Percentiles rank a stretch among this genome's conserved stretches.
phyloP scores from a whole-genome alignment of 37 sponge, comb jelly and placozoan genomes.

The Diacarnus erythraeanus region DNA sequence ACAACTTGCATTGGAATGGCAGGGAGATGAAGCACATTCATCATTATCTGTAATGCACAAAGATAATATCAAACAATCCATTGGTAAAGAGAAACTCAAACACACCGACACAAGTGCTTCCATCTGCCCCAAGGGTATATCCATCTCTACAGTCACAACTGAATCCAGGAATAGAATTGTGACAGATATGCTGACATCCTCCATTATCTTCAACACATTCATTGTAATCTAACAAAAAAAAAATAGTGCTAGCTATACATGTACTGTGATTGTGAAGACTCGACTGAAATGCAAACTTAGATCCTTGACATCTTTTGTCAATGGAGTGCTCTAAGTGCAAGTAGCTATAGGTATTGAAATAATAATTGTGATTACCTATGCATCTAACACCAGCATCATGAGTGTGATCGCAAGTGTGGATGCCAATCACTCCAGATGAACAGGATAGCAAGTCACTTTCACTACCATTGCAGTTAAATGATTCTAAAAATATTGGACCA shows the following conservation, averaged over 20 bases:
- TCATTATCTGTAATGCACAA: not conserved
- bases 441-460: conserved; percentile 22
- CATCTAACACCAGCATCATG: conserved; percentile 28
- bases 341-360: too few species aligned
- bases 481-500: conserved; percentile 15
- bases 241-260: not conserved
- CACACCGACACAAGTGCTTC: conserved; percentile 6
- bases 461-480: conserved; percentile 21
- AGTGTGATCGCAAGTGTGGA: conserved; percentile 17
- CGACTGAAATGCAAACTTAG: too few species aligned
- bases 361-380: conserved; percentile 22
- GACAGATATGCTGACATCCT: conserved; percentile 10
- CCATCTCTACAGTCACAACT: conserved; percentile 23
- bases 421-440: not conserved
- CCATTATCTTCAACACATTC: conserved; percentile 9
- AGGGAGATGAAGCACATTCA: conserved; percentile 6
- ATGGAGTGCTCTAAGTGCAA: too few species aligned
- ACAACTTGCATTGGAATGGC: conserved; percentile 18
- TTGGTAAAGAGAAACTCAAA: not conserved
- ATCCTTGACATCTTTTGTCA: too few species aligned
- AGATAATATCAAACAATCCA: not conserved
- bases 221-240: not conserved
- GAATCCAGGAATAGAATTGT: conserved; percentile 13
- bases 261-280: not conserved
- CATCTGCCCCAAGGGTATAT: conserved; percentile 11